Evolutionary conservation across 2,888 invertebrate genomes (phyloP), one percentile per base, ranked within the genome.

Genomic region (Rhagonycha fulva): DNA sequence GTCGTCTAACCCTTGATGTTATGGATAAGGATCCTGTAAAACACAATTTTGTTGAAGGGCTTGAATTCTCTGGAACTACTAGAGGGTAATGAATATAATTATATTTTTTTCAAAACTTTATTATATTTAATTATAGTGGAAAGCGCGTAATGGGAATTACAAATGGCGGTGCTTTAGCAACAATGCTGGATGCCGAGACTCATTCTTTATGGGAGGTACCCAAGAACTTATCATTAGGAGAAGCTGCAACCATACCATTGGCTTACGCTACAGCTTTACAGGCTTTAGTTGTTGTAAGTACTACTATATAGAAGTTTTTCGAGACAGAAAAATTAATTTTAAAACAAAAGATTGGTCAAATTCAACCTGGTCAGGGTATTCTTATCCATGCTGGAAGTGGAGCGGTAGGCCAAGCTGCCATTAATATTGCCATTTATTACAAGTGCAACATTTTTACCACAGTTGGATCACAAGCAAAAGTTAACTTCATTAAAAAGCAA

Each of bases 1-100:
- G 97, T 1, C 96, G 96, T 84, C 90, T 98, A 5, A 93, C 95
- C 9, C 92, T 93, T 0, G 98, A 98, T 85, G 92, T 95, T 0
- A 92, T 96, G 0, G 94, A 94, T 0, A 66, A 66, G 30, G 90
- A 89, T 0, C 89, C 93, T n/a, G 84, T 91, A 23, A 88, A 90
- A 11, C 92, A 95, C 81, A 92, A 92, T 79, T 91, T 91, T 81
- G 90, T 93, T 0, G 89, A 92, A 80, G 94, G 94, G 0, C 91
- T 94, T 78, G 94, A 95, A 81, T 90, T 91, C 80, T 90, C 91
- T 4, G 94, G 94, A 28, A 88, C 9, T 24, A 66, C 24, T 23
- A 2, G n/a, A 23, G 47, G 26, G 71, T 72, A 14, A 66, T 24
- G 3, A 0, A n/a, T 47, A 4, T n/a, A 4, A 24, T 9, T 23